Percentiles rank a stretch among this genome's conserved stretches.
Evolutionary conservation across 2,888 invertebrate species (phyloP).

Genomic region (Diplolepis rosae): DNA sequence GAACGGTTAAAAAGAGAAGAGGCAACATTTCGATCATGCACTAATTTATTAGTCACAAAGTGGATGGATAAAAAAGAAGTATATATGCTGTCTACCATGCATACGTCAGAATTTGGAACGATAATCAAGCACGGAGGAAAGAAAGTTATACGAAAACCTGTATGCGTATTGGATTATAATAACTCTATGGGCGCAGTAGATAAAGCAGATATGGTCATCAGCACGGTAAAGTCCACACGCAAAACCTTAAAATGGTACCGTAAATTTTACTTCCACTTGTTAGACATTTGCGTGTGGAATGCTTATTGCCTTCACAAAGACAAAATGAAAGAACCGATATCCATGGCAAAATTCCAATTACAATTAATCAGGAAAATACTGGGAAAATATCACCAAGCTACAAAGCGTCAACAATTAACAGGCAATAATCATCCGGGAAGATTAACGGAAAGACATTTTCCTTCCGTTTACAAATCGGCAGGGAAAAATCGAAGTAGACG

Average conservation of each 20-base stretch:
- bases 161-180: no score
- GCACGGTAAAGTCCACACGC: constrained; percentile 39
- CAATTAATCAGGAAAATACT: constrained; percentile 1
- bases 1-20: constrained; percentile 36
- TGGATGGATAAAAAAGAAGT: constrained; percentile 38
- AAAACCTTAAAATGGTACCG: constrained; percentile 46
- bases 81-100: constrained; percentile 36
- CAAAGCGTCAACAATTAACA: constrained; percentile 9
- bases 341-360: constrained; percentile 23
- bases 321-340: constrained; percentile 34
- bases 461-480: no score
- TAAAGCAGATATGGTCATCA: constrained; percentile 36
- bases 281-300: constrained; percentile 34
- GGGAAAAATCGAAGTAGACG: no score
- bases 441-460: constrained; percentile 37
- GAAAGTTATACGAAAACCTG: constrained; percentile 41
- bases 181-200: constrained; percentile 44
- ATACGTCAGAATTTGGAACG: constrained; percentile 38
- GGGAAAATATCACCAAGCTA: not conserved
- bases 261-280: constrained; percentile 38
- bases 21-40: constrained; percentile 23
- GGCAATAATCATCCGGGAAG: constrained; percentile 23
- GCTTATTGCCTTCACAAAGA: constrained; percentile 32
- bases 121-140: constrained; percentile 38
- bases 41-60: constrained; percentile 32